Percentiles rank a stretch among this genome's conserved stretches.
phyloP scores from a whole-genome alignment of 2,888 invertebrate species.

The Conchocele bisecta region DNA sequence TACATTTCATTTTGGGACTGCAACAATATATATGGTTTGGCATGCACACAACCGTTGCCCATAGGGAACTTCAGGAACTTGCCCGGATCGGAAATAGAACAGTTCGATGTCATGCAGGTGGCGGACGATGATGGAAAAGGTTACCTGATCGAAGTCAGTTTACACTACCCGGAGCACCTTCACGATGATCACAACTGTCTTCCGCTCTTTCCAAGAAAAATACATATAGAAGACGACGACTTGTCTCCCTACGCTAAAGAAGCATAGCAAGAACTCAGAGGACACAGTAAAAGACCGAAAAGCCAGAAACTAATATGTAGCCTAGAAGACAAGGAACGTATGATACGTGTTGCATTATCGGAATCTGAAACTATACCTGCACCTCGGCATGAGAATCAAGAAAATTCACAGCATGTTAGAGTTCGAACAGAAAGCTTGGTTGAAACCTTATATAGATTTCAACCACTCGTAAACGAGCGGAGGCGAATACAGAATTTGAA shows the following conservation, averaged over 20 bases:
- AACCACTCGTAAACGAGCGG: background rate
- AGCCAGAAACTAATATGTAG: slow-evolving; percentile 28
- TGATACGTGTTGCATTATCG: slow-evolving; percentile 9
- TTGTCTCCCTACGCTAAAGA: slow-evolving; percentile 24
- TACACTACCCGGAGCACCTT: too few relatives aligned
- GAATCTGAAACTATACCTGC: slow-evolving; percentile 4
- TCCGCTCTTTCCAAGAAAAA: too few relatives aligned
- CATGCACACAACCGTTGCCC: too few relatives aligned
- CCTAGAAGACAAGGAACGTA: slow-evolving; percentile 4
- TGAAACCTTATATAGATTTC: background rate
- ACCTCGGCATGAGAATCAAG: slow-evolving; percentile 7
- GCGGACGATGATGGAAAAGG: too few relatives aligned
- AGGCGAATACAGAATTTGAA: slow-evolving; percentile 1
- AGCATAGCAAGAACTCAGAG: background rate
- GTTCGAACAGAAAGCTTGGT: slow-evolving; percentile 3
- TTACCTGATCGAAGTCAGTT: too few relatives aligned
- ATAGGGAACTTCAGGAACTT: too few relatives aligned
- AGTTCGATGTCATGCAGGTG: too few relatives aligned
- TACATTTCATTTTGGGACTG: background rate
- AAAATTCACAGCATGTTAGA: slow-evolving; percentile 9
- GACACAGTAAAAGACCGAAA: slow-evolving; percentile 16
- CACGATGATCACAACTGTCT: too few relatives aligned
- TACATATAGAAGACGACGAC: slow-evolving; percentile 13
- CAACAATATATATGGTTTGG: background rate
- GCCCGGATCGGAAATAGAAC: too few relatives aligned